phyloP scores from a whole-genome alignment of 2,888 invertebrate species.

The Tiphia femorata region DNA sequence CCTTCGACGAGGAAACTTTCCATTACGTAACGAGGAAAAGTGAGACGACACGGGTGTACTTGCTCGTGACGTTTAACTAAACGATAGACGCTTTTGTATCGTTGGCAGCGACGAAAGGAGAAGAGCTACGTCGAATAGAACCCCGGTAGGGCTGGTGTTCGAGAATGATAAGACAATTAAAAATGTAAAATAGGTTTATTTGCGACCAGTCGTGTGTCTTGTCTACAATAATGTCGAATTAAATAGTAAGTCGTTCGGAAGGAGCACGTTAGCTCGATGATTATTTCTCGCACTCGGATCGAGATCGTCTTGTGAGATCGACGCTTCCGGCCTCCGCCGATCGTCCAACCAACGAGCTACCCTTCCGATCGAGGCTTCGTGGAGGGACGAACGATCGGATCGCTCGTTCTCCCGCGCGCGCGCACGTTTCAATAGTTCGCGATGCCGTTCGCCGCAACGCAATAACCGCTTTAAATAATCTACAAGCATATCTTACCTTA shows the following conservation, averaged over 20 bases:
- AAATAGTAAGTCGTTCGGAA: conserved; percentile 39
- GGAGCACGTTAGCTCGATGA: too few relatives aligned
- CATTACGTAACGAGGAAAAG: too few relatives aligned
- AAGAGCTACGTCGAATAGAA: not conserved
- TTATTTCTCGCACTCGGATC: too few relatives aligned
- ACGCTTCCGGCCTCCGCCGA: too few relatives aligned
- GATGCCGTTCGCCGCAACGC: conserved; percentile 10
- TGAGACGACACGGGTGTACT: too few relatives aligned
- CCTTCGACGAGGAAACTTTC: too few relatives aligned
- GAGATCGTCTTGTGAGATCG: too few relatives aligned
- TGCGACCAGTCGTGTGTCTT: conserved; percentile 56
- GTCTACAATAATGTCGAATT: conserved; percentile 55
- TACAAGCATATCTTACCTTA: conserved; percentile 45
- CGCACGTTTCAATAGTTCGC: conserved; percentile 26
- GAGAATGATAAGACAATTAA: conserved; percentile 50
- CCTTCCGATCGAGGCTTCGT: not conserved
- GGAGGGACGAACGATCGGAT: not conserved
- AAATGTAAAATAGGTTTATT: conserved; percentile 66
- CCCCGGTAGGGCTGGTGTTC: too few relatives aligned
- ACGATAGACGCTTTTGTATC: too few relatives aligned
- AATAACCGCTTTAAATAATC: conserved; percentile 38
- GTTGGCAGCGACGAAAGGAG: conserved; percentile 1
- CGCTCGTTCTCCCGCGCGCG: not conserved
- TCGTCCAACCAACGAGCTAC: conserved; percentile 5
- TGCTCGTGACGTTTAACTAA: too few relatives aligned